Conservation (phyloP, 2,888 invertebrate genomes). For the Meiosimyza platycephala region DNA sequence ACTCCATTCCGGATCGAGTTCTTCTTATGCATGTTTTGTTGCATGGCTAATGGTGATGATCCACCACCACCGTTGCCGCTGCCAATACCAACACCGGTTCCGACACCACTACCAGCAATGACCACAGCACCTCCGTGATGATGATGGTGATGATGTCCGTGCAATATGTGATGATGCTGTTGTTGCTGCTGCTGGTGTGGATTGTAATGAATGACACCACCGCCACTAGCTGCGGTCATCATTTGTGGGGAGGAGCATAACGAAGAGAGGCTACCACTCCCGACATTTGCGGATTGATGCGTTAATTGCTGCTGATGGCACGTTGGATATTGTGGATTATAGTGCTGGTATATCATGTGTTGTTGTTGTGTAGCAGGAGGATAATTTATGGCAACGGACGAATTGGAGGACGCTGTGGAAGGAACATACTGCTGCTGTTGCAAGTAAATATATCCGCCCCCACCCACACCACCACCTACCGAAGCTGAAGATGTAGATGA, state of each 20-base stretch:
- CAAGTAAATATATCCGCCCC: conserved; percentile 64
- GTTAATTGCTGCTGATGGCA: conserved; percentile 62
- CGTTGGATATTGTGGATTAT: conserved; percentile 57
- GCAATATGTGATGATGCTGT: conserved; percentile 59
- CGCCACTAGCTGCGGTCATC: conserved; percentile 36
- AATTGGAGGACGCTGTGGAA: conserved; percentile 48
- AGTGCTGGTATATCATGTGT: conserved; percentile 45
- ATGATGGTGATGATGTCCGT: conserved; percentile 60
- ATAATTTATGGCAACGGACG: conserved; percentile 53
- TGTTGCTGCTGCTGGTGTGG: conserved; percentile 47
- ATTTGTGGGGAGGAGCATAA: conserved; percentile 33
- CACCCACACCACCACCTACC: conserved; percentile 50
- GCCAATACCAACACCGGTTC: conserved; percentile 57
- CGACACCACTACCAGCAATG: conserved; percentile 64
- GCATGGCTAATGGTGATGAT: conserved; percentile 51
- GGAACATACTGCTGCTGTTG: conserved; percentile 66
- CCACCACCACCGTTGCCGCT: conserved; percentile 49
- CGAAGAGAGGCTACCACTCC: conserved; percentile 39
- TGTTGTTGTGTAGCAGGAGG: conserved; percentile 47
- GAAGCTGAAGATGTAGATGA: conserved; percentile 50
- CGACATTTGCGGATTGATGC: conserved; percentile 42
- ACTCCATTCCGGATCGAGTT: conserved; percentile 73
- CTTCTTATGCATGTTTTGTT: conserved; percentile 73
- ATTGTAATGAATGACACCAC: conserved; percentile 50
- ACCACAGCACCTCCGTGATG: conserved; percentile 65